Base-by-base conservation (phyloP, 2,888 invertebrate species). In the Dolichomitus sp. region DNA sequence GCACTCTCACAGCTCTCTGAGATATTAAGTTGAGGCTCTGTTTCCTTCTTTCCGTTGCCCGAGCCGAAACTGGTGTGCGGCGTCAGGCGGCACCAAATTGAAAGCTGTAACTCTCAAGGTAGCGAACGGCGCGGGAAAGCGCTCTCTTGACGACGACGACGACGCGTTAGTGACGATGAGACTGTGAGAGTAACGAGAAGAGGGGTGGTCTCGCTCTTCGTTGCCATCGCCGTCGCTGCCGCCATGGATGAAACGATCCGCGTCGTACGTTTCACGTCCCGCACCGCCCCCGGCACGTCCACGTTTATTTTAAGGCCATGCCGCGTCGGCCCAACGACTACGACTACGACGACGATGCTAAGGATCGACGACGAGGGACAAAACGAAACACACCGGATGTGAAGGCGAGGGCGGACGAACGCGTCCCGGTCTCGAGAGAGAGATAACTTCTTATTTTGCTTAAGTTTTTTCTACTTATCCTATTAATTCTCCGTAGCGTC, bases 91-190 rank as follows among this genome's bases (percentile, higher is more conserved):
- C 86, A 88, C 90, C 87, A 90, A 90, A 91, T 91, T 90, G 90
- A 90, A 91, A 90, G 89, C 89, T 88, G 90, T 90, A 90, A 91
- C 89, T 89, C 89, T 84, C 83, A 85, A 84, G 81, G 83, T 86
- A 86, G 75, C 80, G 72, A 72, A 76, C 66, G 61, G 19, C 42
- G 76, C 66, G 40, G 27, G 40, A 72, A 73, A 83, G 59, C 81
- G 81, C 59, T 81, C 72, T 76, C 76, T 59, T 52, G 76, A 81
- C 76, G 66, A 81, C 52, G 76, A 72, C 52, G 66, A n/a, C 50
- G 42, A 78, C 54, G 54, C 74, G 52, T 48, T 17, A 40, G 72
- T 61, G 75, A 77, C 74, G 77, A 78, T 70, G 78, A 75, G 74
- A 65, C 69, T 78, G 40, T 54, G 57, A 82, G 78, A 78, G 74